phyloP scores from a whole-genome alignment of 2,797 vertebrate species.

The Sparus aurata region DNA sequence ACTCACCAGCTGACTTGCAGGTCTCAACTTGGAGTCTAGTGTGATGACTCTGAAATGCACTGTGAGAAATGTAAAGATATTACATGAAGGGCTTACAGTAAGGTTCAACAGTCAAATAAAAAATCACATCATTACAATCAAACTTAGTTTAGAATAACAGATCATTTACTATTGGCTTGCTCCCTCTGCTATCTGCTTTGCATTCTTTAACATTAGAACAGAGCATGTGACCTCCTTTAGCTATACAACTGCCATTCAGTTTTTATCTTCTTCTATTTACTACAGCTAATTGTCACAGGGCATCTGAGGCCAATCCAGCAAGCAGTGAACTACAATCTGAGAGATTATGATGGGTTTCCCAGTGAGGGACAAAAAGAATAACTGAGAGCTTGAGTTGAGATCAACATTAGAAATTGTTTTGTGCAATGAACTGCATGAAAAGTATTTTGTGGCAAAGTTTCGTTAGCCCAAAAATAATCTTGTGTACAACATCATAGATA shows the following conservation, averaged over 20 bases:
- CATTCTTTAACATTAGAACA: neutral
- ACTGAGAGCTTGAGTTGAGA: neutral
- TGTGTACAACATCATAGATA: neutral
- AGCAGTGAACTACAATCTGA: neutral
- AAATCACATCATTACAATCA: neutral
- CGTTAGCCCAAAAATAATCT: neutral
- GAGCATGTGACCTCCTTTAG: neutral
- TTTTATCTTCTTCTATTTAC: neutral
- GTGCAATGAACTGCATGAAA: neutral
- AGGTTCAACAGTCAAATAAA: neutral
- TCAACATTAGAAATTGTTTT: neutral
- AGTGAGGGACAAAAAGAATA: neutral
- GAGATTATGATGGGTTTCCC: neutral
- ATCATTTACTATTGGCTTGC: neutral
- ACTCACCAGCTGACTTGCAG: conserved; percentile 73
- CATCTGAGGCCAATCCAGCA: neutral
- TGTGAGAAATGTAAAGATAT: conserved; percentile 59
- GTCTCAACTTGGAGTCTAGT: conserved; percentile 84
- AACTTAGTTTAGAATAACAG: neutral
- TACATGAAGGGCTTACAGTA: neutral
- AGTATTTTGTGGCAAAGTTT: neutral
- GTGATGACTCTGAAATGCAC: conserved; percentile 89
- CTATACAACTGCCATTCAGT: neutral
- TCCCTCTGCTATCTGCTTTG: neutral
- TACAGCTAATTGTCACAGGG: neutral